These are phyloP conservation scores for Trachelus stipa DNA, from an alignment of 2,888 invertebrate genomes.

Conservation along the genomic window DNA sequence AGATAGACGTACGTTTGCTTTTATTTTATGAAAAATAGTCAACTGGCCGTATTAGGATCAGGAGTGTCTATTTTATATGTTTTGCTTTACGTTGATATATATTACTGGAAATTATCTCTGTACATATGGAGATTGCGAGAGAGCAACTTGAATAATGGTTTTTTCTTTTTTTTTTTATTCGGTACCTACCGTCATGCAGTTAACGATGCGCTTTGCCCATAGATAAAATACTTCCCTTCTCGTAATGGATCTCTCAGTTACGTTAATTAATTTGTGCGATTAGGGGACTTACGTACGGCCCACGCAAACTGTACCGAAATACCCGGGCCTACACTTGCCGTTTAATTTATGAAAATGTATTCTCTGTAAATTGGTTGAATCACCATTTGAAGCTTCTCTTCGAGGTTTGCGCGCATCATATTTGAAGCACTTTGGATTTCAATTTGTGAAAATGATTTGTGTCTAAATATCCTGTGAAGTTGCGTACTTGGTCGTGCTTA, in stretches of 20 bases:
- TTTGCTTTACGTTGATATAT: neutral
- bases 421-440: neutral
- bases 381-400: neutral
- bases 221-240: constrained; percentile 14
- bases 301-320: constrained; percentile 14
- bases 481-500: neutral
- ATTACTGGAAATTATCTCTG: neutral
- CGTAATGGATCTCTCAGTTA: constrained; percentile 54
- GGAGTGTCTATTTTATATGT: neutral
- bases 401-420: neutral
- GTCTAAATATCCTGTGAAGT: neutral
- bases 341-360: constrained; percentile 51
- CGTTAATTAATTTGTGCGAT: constrained; percentile 43
- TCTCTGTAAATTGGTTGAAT: constrained; percentile 30
- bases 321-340: constrained; percentile 15
- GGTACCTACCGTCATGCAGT: neutral
- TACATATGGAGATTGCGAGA: neutral
- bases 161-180: neutral
- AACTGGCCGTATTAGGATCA: neutral
- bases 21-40: neutral
- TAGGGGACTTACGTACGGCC: constrained; percentile 24
- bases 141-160: neutral
- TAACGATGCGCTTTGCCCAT: constrained; percentile 1
- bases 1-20: neutral
- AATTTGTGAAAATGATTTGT: neutral